Evolutionary conservation across 2,797 vertebrate species (phyloP), one percentile per base, ranked within the genome.

Genomic region (Apodemus agrarius): DNA sequence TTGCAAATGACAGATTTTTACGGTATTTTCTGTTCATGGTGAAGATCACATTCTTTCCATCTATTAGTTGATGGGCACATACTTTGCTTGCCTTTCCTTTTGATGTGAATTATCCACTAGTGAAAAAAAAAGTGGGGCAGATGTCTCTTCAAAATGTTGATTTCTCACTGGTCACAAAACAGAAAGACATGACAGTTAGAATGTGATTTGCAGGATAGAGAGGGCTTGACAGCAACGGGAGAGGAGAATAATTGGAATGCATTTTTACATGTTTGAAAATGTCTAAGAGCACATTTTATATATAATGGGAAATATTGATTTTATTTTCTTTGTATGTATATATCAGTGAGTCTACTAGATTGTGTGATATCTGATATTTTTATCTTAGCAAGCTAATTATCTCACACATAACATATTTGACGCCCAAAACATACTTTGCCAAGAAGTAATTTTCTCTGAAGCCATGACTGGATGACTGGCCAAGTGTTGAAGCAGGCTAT

Each of bases 401-500:
- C 43, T 78, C 1, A 79, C 65, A 75, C 46, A 67, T 63, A 87
- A 74, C 4, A 8, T 52, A 90, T 17, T 12, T 3, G 19, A 24
- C 6, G 11, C 43, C 31, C 61, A 67, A 67, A 34, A n/a, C 10
- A 43, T 31, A 61, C 5, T 65, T 29, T 84, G 26, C 17, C 29
- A 84, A 21, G 40, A 85, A 85, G n/a, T 49, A 67, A 67, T 67
- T 67, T 85, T 67, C 31, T 85, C 43, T 85, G 19, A 85, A 49
- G 13, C 29, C 31, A 21, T 65, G 67, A 67, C 8, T 31, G 0
- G 24, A 49, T 22, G 5, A 14, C 3, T 69, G 49, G 40, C 5
- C 5, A 16, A 83, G 8, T 63, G 6, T 9, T 14, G 13, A 67
- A 49, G 19, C 0, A 43, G 40, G 26, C 3, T 49, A 14, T 69